phyloP scores from a whole-genome alignment of 1,140 invertebrate genomes.

The Galleria mellonella region DNA sequence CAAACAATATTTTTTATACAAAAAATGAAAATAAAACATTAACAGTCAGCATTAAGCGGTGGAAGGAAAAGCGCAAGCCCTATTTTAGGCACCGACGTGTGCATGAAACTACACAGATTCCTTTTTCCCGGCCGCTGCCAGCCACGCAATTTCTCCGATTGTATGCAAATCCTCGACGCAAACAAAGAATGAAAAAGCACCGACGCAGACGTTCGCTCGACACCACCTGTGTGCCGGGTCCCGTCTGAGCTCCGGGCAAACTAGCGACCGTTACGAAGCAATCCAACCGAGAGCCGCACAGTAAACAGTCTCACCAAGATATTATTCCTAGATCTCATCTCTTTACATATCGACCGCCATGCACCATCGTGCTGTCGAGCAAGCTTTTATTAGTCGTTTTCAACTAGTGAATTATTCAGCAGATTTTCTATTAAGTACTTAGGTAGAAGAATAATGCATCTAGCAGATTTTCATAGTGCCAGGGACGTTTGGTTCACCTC shows the following conservation, averaged over 20 bases:
- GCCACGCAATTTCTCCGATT: slow-evolving; percentile 64
- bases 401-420: slow-evolving; percentile 52
- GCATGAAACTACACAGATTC: slow-evolving; percentile 48
- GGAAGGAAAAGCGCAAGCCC: slow-evolving; percentile 15
- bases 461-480: slow-evolving; percentile 42
- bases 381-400: slow-evolving; percentile 52
- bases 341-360: slow-evolving; percentile 51
- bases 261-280: slow-evolving; percentile 27
- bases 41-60: too few relatives aligned
- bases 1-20: too few relatives aligned
- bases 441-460: slow-evolving; percentile 53
- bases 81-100: slow-evolving; percentile 34
- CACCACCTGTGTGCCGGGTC: slow-evolving; percentile 42
- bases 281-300: slow-evolving; percentile 35
- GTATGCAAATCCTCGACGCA: slow-evolving; percentile 64
- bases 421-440: slow-evolving; percentile 56
- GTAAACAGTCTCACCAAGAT: slow-evolving; percentile 51
- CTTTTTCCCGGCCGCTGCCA: slow-evolving; percentile 41
- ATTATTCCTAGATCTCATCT: slow-evolving; percentile 57
- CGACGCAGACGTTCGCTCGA: slow-evolving; percentile 47
- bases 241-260: slow-evolving; percentile 37
- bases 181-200: slow-evolving; percentile 67
- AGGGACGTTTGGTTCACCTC: slow-evolving; percentile 15
- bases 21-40: too few relatives aligned
- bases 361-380: slow-evolving; percentile 39